Conservation (phyloP, 2,797 vertebrate species). For the Thripadectes ignobilis region DNA sequence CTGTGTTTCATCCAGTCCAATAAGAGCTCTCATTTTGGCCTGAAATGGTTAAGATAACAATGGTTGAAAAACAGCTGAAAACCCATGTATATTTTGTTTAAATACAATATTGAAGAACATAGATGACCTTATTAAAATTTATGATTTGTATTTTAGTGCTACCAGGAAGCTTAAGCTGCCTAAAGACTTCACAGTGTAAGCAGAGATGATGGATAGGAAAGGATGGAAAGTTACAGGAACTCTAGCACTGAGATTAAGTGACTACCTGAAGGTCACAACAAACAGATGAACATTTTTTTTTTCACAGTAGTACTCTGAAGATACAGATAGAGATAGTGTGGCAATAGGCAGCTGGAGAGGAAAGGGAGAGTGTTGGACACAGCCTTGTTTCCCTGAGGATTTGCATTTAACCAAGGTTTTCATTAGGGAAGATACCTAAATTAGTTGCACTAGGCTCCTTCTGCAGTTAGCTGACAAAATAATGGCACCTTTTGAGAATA, state of each 20-base stretch:
- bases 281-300: background rate
- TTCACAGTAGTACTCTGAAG: background rate
- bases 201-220: background rate
- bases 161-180: background rate
- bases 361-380: background rate
- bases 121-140: slow-evolving; percentile 26
- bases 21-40: background rate
- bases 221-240: background rate
- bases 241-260: background rate
- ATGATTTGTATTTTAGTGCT: background rate
- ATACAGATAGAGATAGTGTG: background rate
- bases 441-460: background rate
- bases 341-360: background rate
- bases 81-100: background rate
- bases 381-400: background rate
- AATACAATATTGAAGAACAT: background rate
- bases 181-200: background rate
- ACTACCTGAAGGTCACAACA: background rate
- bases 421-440: background rate
- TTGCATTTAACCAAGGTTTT: background rate
- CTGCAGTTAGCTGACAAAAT: background rate
- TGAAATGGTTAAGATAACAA: background rate
- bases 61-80: background rate
- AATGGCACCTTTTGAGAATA: background rate
- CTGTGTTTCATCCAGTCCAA: background rate